Conservation (phyloP, 2,113 vertebrate species). For the Lanius ludovicianus region DNA sequence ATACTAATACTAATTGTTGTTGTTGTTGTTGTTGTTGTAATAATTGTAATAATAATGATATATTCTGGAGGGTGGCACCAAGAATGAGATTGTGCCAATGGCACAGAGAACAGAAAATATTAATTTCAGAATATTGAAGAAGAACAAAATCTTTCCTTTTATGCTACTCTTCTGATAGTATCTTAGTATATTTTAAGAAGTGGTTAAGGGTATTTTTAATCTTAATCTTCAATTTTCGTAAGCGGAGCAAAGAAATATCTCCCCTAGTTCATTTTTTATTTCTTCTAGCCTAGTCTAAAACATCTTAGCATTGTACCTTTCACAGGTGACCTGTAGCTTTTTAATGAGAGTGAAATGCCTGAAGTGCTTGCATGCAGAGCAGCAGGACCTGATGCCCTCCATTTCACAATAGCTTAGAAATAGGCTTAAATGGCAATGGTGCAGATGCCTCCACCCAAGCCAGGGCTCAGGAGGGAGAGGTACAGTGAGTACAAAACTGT, state of each 20-base stretch:
- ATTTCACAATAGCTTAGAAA: background rate
- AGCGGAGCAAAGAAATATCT: background rate
- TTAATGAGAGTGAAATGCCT: background rate
- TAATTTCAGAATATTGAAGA: background rate
- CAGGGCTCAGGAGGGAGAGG: background rate
- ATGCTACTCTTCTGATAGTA: background rate
- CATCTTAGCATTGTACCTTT: background rate
- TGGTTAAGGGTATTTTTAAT: background rate
- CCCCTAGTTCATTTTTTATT: background rate
- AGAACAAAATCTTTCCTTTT: background rate
- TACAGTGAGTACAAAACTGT: conserved; percentile 13
- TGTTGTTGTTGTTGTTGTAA: no score
- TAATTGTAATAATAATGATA: background rate
- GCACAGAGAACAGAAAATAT: background rate
- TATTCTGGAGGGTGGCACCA: background rate
- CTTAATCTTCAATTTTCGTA: background rate
- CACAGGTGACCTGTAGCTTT: background rate
- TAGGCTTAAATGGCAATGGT: background rate
- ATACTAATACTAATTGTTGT: background rate
- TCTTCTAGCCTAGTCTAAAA: background rate
- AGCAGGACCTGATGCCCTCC: background rate
- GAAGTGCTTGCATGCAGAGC: background rate
- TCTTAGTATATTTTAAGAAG: background rate
- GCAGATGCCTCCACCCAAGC: background rate
- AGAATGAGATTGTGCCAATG: background rate